Conservation (phyloP, 2,797 vertebrate species). For the Sternotherus odoratus region DNA sequence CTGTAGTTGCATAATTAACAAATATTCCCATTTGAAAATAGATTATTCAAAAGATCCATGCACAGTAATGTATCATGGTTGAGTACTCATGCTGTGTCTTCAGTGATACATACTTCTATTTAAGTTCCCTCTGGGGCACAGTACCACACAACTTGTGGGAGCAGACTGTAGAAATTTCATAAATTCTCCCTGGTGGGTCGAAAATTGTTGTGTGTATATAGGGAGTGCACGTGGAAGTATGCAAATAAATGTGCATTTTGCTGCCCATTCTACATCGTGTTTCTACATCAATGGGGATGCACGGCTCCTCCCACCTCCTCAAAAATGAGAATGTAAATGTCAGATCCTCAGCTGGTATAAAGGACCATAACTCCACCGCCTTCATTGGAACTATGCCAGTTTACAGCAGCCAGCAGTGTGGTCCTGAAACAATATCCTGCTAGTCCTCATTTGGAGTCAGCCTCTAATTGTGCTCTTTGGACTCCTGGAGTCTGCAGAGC, state of each 20-base stretch:
- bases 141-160: accelerated
- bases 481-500: neutral
- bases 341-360: neutral
- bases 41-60: slow-evolving; percentile 23
- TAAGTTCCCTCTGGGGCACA: neutral
- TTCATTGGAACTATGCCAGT: neutral
- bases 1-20: slow-evolving; percentile 65
- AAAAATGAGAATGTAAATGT: neutral
- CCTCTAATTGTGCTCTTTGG: neutral
- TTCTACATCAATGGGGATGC: neutral
- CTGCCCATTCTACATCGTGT: neutral
- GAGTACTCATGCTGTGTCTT: neutral
- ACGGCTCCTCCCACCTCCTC: neutral
- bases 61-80: neutral
- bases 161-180: neutral
- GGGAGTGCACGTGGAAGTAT: neutral
- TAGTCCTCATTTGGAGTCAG: neutral
- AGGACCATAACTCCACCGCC: accelerated
- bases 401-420: neutral
- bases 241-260: neutral
- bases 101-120: neutral
- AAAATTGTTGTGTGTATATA: neutral
- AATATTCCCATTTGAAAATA: slow-evolving; percentile 9
- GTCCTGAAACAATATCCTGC: neutral
- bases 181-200: neutral